Evolutionary conservation across 2,888 invertebrate genomes (phyloP), one percentile per base, ranked within the genome.

Genomic region (Thalpophila matura): DNA sequence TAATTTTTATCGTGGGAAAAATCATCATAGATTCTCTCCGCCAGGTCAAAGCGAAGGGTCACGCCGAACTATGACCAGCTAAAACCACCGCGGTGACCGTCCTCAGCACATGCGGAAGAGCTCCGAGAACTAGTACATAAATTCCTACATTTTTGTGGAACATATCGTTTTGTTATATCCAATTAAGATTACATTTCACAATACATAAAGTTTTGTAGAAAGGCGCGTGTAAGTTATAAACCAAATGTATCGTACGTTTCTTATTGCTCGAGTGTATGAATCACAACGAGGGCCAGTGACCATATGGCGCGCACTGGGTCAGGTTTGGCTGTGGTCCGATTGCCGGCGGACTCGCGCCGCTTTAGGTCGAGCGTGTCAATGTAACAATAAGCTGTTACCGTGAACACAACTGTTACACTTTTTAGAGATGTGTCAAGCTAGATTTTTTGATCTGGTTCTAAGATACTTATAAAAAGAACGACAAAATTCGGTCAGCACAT

Each of bases 261-360:
- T 45, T 61, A 40, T 27, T 27, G 31, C 35, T 40, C 31, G 58
- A 42, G 35, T 47, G 63, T 56, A 64, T 79, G 74, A 77, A 68
- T 76, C 79, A 74, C 65, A 74, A 50, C 70, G 82, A 86, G 84
- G 86, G 85, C 85, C 83, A 81, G 64, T 77, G 86, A 86, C 89
- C 91, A 91, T 90, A 89, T 91, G 91, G 90, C 67, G 79, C 65
- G 61, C 60, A 70, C 43, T 71, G 67, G 70, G 67, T 74, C 80
- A 72, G 64, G 50, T 63, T 61, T 62, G 56, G 43, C 47, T 57
- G 54, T 55, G 54, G 59, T 56, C 42, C 37, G 35, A 65, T 35
- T 51, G 60, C 50, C 35, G 57, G 43, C 60, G 45, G 29, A 51
- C 42, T 29, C 43, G 38, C 43, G 40, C 43, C 14, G 49, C 46